Conservation (phyloP, 2,113 vertebrate species). For the Aldabrachelys gigantea region DNA sequence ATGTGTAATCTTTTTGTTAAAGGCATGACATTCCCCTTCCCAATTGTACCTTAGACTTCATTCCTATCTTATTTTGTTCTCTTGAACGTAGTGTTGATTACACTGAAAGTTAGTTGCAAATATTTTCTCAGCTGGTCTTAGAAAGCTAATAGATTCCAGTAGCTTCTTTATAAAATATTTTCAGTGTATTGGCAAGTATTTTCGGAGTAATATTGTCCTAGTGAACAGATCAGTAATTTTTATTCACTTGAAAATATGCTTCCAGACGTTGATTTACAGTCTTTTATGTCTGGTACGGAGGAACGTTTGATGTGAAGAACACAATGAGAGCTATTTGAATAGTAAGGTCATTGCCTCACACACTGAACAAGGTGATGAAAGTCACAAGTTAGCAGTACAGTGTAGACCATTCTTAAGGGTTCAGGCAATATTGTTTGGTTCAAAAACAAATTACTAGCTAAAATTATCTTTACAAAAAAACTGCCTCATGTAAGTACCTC, state of each 20-base stretch:
- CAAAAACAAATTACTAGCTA: neutral
- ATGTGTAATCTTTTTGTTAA: neutral
- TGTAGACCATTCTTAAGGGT: neutral
- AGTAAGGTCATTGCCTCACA: neutral
- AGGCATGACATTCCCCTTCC: neutral
- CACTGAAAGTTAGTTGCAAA: neutral
- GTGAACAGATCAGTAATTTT: neutral
- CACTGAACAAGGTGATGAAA: conserved; percentile 12
- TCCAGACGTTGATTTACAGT: neutral
- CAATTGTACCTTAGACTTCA: neutral
- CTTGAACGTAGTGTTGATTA: neutral
- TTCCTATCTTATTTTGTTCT: neutral
- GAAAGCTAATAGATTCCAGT: neutral
- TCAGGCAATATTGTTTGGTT: neutral
- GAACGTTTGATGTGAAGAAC: neutral
- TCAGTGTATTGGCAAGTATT: neutral
- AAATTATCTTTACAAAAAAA: neutral
- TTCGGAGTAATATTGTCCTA: neutral
- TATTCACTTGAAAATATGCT: neutral
- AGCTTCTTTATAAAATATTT: neutral
- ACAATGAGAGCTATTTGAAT: neutral
- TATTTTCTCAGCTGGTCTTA: conserved; percentile 3
- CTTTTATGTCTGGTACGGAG: neutral
- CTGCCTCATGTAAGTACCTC: neutral
- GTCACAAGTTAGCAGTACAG: neutral